Conservation (phyloP, 2,797 vertebrate genomes). For the Furcifer pardalis region DNA sequence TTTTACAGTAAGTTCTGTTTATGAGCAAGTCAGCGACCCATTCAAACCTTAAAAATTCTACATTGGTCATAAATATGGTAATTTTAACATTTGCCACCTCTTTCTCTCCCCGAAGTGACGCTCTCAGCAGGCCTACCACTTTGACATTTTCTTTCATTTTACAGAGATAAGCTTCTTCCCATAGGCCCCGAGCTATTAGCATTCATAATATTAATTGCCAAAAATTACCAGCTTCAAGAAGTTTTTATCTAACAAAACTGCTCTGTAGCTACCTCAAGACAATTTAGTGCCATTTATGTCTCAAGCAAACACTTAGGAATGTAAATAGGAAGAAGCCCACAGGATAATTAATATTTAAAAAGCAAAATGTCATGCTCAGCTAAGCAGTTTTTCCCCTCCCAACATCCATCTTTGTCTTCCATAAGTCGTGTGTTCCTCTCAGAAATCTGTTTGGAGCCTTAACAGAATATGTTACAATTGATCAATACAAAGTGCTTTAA, state of each 20-base stretch:
- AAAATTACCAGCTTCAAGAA: conserved; percentile 79
- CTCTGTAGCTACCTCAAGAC: conserved; percentile 73
- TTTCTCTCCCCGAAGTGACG: conserved; percentile 77
- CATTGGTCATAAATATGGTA: conserved; percentile 89
- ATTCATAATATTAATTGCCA: conserved; percentile 82
- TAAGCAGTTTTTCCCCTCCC: conserved; percentile 61
- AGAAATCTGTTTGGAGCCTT: conserved; percentile 57
- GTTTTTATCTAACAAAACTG: conserved; percentile 78
- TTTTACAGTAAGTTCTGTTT: conserved; percentile 60
- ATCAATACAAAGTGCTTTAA: conserved; percentile 62
- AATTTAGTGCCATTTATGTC: conserved; percentile 74
- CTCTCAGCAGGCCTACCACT: conserved; percentile 66
- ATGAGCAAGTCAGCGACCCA: conserved; percentile 57
- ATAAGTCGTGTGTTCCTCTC: conserved; percentile 60
- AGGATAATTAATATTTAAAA: conserved; percentile 77
- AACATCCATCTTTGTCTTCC: conserved; percentile 43
- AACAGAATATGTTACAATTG: conserved; percentile 56
- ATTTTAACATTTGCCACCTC: conserved; percentile 90
- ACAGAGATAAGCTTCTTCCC: conserved; percentile 69
- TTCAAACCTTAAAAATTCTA: conserved; percentile 77
- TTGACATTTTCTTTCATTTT: conserved; percentile 74
- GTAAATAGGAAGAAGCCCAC: conserved; percentile 74
- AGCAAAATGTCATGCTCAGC: conserved; percentile 70
- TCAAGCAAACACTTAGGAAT: conserved; percentile 73
- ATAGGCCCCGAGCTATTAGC: conserved; percentile 74